Base-by-base conservation (phyloP, 2,888 invertebrate species). In the Eupithecia vulgata region DNA sequence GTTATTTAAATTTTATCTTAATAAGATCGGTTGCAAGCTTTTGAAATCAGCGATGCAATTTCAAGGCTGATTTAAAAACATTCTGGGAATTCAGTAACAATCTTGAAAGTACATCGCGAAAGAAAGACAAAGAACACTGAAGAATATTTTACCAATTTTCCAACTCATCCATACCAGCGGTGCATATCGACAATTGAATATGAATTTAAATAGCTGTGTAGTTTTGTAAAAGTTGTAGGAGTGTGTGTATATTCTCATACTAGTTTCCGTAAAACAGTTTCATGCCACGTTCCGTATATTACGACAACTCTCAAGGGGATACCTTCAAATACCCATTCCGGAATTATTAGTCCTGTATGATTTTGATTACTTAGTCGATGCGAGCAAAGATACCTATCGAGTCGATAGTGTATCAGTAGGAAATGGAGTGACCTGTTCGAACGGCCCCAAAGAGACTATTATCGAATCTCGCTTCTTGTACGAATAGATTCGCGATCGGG, bases 161-260 rank as follows among this genome's bases (percentile, higher is more conserved):
- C 81, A 91, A 92, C 92, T 88, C 94, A 89, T 93, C 94, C 94
- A 92, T 92, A 93, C 94, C 94, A 94, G 94, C 88, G 94, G 94
- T 94, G 94, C 93, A 94, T 94, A 94, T 94, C 94, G 90, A 84
- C 84, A 84, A 85, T 81, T 83, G 87, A 90, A 83, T 81, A 82
- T 79, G 77, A 82, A 81, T 81, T 81, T 81, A 83, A 84, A 85
- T 85, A 81, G 81, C 83, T 81, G 86, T 88, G 88, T 89, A 84
- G 86, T 85, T 71, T 71, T 71, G 74, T 76, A 67, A 70, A 79
- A 78, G 75, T 78, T 74, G 65, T 40, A 25, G 13, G 2, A 42
- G 65, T 65, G 25, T 62, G 79, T 76, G 74, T 79, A 70, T 75
- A 70, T 73, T 66, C 30, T n/a, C 45, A 61, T 75, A 61, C 72